These are phyloP conservation scores for Drosophila recens DNA, from an alignment of 2,888 invertebrate species.

Conservation along the genomic window DNA sequence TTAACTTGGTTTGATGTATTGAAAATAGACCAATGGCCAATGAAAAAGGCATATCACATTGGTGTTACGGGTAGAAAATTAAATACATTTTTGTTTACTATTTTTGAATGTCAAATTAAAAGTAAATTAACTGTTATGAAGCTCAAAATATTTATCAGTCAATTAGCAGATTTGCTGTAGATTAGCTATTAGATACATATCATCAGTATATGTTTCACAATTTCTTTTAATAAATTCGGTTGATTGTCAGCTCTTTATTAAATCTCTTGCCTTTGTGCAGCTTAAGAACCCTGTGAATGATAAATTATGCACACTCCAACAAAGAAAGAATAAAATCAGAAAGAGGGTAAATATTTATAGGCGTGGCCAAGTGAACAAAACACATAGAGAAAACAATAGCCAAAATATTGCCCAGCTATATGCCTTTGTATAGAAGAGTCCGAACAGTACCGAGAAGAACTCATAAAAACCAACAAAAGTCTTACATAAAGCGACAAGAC, in stretches of 20 bases:
- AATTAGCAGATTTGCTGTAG: too few species aligned
- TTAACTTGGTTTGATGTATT: conserved; percentile 41
- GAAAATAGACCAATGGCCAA: conserved; percentile 4
- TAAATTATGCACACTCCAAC: conserved; percentile 55
- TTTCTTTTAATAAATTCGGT: conserved; percentile 21
- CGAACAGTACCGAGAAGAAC: conserved; percentile 36
- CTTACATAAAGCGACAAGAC: conserved; percentile 52
- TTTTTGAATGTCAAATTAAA: too few species aligned
- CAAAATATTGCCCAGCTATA: conserved; percentile 61
- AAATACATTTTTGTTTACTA: too few species aligned
- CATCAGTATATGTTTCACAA: not conserved
- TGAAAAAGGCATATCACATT: not conserved
- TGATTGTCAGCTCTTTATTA: conserved; percentile 54
- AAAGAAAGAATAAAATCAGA: conserved; percentile 13
- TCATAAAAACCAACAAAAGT: conserved; percentile 54
- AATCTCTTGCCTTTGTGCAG: conserved; percentile 47
- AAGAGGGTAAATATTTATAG: conserved; percentile 22
- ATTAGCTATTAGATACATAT: too few species aligned
- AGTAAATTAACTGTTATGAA: too few species aligned
- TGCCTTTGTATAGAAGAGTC: conserved; percentile 35
- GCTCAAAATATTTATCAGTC: too few species aligned
- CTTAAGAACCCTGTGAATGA: conserved; percentile 49
- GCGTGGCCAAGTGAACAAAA: conserved; percentile 52
- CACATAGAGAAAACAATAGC: conserved; percentile 52
- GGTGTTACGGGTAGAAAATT: not conserved